phyloP scores from a whole-genome alignment of 2,797 vertebrate species.

The Acrossocheilus wenchowensis region DNA sequence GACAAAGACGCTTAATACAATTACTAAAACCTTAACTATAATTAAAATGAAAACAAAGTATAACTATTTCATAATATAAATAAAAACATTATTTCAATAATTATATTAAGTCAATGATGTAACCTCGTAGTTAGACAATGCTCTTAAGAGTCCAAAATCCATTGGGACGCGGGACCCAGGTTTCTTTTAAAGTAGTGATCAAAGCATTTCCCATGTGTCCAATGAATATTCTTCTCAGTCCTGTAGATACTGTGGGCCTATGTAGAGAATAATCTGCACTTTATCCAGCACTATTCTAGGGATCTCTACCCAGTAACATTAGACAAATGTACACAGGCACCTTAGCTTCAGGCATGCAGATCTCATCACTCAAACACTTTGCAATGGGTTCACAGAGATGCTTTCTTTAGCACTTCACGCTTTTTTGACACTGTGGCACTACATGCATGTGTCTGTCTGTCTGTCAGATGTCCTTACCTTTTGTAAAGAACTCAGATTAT shows the following conservation, averaged over 20 bases:
- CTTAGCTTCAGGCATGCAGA: conserved; percentile 46
- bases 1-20: not conserved
- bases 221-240: not conserved
- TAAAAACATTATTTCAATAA: no score
- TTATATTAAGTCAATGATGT: not conserved
- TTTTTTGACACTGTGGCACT: conserved; percentile 3
- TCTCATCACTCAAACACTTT: conserved; percentile 36
- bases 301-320: conserved; percentile 56
- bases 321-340: conserved; percentile 51
- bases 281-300: conserved; percentile 46
- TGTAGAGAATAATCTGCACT: conserved; percentile 30
- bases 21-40: no score
- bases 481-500: not conserved
- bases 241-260: not conserved
- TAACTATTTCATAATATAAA: no score
- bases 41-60: no score
- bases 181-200: not conserved
- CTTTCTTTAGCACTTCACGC: conserved; percentile 46
- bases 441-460: not conserved
- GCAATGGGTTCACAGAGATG: conserved; percentile 24
- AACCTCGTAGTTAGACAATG: not conserved
- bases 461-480: not conserved
- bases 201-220: not conserved
- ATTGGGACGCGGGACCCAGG: not conserved
- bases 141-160: not conserved